Conservation (phyloP, 1,140 invertebrate species). For the Ooceraea biroi region DNA sequence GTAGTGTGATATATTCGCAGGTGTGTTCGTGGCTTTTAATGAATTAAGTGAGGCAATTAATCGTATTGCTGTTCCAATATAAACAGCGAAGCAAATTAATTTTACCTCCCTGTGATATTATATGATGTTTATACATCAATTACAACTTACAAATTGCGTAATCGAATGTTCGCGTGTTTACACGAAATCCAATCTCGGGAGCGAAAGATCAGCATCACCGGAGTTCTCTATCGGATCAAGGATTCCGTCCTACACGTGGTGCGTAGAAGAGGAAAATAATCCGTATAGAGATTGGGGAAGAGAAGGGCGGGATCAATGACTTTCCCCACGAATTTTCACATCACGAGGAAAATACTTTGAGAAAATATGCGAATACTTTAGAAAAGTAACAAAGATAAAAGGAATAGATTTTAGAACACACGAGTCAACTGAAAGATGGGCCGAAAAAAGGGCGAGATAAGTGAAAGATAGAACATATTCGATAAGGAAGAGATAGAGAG, state of each 20-base stretch:
- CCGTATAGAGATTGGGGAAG: no score
- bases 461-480: neutral
- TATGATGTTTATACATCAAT: neutral
- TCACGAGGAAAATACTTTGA: neutral
- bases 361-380: neutral
- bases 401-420: no score
- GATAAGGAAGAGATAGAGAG: neutral
- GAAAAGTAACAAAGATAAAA: no score
- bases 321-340: neutral
- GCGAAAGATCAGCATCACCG: neutral
- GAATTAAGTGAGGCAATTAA: neutral
- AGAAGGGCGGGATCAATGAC: conserved; percentile 6
- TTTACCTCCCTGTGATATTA: neutral
- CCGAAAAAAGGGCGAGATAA: neutral
- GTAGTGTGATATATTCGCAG: neutral
- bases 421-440: no score
- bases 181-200: conserved; percentile 52
- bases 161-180: conserved; percentile 32
- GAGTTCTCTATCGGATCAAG: neutral
- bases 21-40: neutral
- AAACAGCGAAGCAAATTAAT: neutral
- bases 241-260: neutral
- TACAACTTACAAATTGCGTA: conserved; percentile 40
- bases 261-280: conserved; percentile 13
- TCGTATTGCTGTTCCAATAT: neutral